Percentiles rank a stretch among this genome's conserved stretches.
Conservation (phyloP, 2,888 invertebrate genomes). For the Acholoe squamosa region DNA sequence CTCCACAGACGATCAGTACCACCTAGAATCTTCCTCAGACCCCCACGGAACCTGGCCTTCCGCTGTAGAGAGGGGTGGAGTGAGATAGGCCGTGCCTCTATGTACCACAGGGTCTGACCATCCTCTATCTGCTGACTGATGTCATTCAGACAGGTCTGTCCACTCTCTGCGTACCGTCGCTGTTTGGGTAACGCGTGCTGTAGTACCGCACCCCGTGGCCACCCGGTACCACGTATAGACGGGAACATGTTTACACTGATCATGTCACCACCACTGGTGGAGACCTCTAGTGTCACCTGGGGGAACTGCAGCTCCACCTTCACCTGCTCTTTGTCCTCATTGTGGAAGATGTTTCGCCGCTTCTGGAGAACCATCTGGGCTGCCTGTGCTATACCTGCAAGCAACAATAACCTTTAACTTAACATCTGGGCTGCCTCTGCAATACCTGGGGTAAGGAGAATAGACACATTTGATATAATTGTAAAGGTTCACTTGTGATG, state of each 20-base stretch:
- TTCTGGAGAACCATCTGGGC: not conserved
- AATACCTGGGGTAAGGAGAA: too few species aligned
- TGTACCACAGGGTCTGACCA: slow-evolving; percentile 58
- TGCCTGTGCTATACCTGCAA: not conserved
- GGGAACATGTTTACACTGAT: slow-evolving; percentile 12
- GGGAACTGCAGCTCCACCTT: slow-evolving; percentile 26
- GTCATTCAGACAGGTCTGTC: not conserved
- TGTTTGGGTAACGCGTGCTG: slow-evolving; percentile 61
- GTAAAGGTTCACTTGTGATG: too few species aligned
- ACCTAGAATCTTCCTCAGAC: not conserved
- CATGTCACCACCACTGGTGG: not conserved
- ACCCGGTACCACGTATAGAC: slow-evolving; percentile 39
- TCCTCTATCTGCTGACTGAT: slow-evolving; percentile 10
- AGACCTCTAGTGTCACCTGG: not conserved
- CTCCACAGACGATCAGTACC: not conserved
- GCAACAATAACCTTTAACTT: not conserved
- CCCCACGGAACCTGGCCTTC: slow-evolving; percentile 25
- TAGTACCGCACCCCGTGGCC: slow-evolving; percentile 16
- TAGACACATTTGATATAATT: too few species aligned
- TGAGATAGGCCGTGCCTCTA: slow-evolving; percentile 38
- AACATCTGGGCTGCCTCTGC: not conserved
- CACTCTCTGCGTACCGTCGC: slow-evolving; percentile 43
- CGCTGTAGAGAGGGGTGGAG: not conserved
- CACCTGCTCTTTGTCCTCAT: not conserved
- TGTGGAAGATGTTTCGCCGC: not conserved